A percentile compares a stretch with the other conserved stretches of the same genome.
These are phyloP conservation scores for Spilogale gracilis DNA, from an alignment of 2,113 vertebrate genomes.

Conservation along the genomic window DNA sequence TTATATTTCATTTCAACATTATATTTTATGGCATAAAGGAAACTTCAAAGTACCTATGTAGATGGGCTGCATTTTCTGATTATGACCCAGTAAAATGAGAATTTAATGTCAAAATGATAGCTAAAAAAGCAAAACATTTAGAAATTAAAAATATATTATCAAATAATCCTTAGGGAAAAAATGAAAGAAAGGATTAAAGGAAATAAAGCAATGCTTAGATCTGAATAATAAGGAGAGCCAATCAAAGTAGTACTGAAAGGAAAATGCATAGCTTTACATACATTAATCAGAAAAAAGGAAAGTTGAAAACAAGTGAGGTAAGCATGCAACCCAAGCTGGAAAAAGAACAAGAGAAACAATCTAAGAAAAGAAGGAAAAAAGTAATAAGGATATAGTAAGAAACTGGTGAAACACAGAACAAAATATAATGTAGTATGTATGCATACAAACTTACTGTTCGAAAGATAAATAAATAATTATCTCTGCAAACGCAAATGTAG, in stretches of 20 bases:
- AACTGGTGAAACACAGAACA: neutral
- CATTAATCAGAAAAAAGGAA: neutral
- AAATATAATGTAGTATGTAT: neutral
- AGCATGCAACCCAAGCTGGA: neutral
- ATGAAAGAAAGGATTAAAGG: neutral
- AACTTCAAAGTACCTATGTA: neutral
- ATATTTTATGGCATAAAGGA: neutral
- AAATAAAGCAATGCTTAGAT: constrained; percentile 25
- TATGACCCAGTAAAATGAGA: neutral
- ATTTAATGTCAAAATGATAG: neutral
- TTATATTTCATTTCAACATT: neutral
- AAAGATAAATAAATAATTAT: neutral
- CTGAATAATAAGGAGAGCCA: neutral
- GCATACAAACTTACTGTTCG: neutral
- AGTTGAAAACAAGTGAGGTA: neutral
- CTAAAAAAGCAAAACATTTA: neutral
- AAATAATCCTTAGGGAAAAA: neutral
- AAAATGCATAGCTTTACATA: neutral
- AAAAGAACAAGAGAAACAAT: neutral
- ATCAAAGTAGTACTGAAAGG: neutral
- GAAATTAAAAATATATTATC: constrained; percentile 4
- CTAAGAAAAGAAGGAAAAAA: neutral
- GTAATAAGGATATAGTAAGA: neutral
- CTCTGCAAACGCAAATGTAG: neutral
- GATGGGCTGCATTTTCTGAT: neutral